Evolutionary conservation across 2,888 invertebrate species (phyloP), one percentile per base, ranked within the genome.

Genomic region (Tillus elongatus): DNA sequence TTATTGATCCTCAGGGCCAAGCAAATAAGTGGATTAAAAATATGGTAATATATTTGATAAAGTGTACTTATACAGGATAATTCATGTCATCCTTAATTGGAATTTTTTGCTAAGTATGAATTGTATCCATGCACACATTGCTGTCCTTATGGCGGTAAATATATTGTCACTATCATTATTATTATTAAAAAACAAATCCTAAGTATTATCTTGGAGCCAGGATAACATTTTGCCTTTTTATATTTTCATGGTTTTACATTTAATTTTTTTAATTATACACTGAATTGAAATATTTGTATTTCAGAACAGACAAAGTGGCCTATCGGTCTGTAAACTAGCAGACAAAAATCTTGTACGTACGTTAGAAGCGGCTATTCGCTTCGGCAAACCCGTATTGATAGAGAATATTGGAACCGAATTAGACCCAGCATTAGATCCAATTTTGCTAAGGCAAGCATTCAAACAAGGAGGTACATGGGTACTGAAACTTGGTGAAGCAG

Each of bases 1-100:
- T 92, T 62, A 86, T 93, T 45, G 92, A 93, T 67, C 92, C 92
- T 0, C 91, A 92, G 66, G 84, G 83, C 6, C 91, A 92, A 60
- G 92, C 91, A 15, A 89, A 89, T 57, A 87, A 86, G 59, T 92
- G 91, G 91, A 79, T 92, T 19, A 79, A 86, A 49, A 85, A 85
- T 51, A 83, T 87, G 83, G 91, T 89, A 59, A 32, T 4, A n/a
- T n/a, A n/a, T n/a, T n/a, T n/a, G n/a, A n/a, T n/a, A n/a, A n/a
- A n/a, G n/a, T n/a, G n/a, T n/a, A n/a, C n/a, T n/a, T n/a, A n/a
- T n/a, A n/a, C n/a, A n/a, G n/a, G n/a, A n/a, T n/a, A n/a, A n/a
- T n/a, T n/a, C n/a, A n/a, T n/a, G n/a, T n/a, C n/a, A n/a, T n/a
- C n/a, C n/a, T n/a, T n/a, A n/a, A n/a, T n/a, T n/a, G n/a, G n/a